A percentile compares a stretch with the other conserved stretches of the same genome.
phyloP scores from a whole-genome alignment of 2,113 vertebrate genomes.

The Pseudopodoces humilis region DNA sequence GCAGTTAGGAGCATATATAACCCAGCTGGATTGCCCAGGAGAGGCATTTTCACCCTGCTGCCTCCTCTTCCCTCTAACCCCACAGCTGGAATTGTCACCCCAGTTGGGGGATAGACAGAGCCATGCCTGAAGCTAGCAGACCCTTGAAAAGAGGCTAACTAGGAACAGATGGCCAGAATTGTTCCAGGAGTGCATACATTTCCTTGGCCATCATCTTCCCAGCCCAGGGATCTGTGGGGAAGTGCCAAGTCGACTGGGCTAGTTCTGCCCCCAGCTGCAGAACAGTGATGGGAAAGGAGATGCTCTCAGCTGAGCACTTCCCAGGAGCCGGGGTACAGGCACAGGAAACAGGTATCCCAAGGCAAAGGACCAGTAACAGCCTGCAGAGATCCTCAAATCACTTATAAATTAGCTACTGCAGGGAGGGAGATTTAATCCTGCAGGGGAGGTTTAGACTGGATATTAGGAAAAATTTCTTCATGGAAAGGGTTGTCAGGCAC shows the following conservation, averaged over 20 bases:
- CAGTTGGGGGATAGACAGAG: not conserved
- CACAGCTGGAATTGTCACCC: not conserved
- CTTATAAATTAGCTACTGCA: not conserved
- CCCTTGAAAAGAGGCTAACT: not conserved
- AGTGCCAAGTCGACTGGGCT: rapidly evolving
- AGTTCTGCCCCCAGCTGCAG: not conserved
- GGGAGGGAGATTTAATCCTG: not conserved
- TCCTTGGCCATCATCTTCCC: not conserved
- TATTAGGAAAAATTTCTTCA: not conserved
- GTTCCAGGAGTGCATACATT: not conserved
- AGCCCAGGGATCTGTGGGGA: not conserved
- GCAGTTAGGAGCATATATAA: not conserved
- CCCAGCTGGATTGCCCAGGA: not conserved
- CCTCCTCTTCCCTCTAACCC: not conserved
- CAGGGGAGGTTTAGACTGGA: not conserved
- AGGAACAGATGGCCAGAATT: not conserved
- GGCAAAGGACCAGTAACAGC: not conserved
- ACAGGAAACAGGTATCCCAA: not conserved
- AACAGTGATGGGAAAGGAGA: not conserved
- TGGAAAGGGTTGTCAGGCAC: not conserved
- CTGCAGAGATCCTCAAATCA: not conserved
- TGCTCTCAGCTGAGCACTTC: not conserved
- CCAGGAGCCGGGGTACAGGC: not conserved
- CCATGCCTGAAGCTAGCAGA: not conserved
- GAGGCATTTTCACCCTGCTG: not conserved